A percentile compares a stretch with the other conserved stretches of the same genome.
phyloP scores from a whole-genome alignment of 2,797 vertebrate genomes.

The Silurus lanzhouensis region DNA sequence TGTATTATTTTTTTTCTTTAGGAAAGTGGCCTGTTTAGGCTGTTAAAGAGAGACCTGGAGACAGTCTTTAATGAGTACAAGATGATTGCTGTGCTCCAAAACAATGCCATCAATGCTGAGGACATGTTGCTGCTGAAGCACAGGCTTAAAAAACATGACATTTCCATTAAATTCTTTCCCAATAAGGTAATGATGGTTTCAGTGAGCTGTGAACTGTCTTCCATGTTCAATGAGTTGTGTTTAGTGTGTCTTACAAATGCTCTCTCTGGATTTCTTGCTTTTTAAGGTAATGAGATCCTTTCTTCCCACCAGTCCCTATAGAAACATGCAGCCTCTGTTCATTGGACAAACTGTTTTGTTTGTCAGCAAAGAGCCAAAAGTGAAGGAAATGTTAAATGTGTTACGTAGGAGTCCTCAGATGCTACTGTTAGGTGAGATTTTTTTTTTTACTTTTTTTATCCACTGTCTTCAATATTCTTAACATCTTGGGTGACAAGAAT shows the following conservation, averaged over 20 bases:
- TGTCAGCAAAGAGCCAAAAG: conserved; percentile 83
- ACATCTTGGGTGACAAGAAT: neutral
- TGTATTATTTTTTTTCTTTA: conserved; percentile 44
- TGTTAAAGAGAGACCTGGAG: conserved; percentile 74
- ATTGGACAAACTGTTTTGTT: conserved; percentile 80
- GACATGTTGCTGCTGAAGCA: conserved; percentile 78
- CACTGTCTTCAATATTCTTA: neutral
- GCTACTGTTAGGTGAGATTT: conserved; percentile 81
- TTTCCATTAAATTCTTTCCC: conserved; percentile 80
- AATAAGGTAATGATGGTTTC: conserved; percentile 77
- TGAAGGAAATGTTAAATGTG: conserved; percentile 81
- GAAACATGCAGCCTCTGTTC: conserved; percentile 84
- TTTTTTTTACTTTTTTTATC: neutral
- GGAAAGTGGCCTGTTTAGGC: conserved; percentile 64
- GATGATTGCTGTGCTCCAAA: conserved; percentile 88
- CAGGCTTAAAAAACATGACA: conserved; percentile 77
- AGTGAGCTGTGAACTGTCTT: neutral
- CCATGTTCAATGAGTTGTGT: neutral
- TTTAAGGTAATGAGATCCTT: conserved; percentile 78
- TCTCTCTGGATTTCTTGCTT: neutral
- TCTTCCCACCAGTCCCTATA: conserved; percentile 74
- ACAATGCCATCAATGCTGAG: conserved; percentile 71
- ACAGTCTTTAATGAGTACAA: conserved; percentile 74
- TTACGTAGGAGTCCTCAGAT: conserved; percentile 79
- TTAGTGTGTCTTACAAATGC: neutral